Evolutionary conservation across 2,888 invertebrate genomes (phyloP).

Genomic region (Chromoteleia sp.): DNA sequence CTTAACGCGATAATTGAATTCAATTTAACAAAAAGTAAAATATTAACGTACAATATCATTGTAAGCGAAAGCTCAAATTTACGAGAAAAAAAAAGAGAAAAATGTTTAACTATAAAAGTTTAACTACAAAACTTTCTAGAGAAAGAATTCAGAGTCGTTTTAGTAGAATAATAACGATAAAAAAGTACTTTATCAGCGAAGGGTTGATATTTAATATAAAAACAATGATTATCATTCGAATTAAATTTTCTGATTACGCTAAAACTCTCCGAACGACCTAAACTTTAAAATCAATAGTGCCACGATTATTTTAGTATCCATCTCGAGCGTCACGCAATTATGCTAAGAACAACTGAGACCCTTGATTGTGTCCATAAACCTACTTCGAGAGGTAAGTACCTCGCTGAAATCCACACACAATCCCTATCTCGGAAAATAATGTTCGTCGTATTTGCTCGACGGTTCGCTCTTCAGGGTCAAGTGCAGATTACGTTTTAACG

Average conservation of each 20-base stretch:
- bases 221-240: constrained; percentile 8
- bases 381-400: constrained; percentile 39
- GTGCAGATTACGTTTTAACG: constrained; percentile 69
- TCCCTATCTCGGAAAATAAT: constrained; percentile 36
- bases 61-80: too few relatives aligned
- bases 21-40: background rate
- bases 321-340: constrained; percentile 46
- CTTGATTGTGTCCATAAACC: constrained; percentile 49
- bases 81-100: too few relatives aligned
- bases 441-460: constrained; percentile 50
- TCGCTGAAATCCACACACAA: constrained; percentile 47
- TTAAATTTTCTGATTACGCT: constrained; percentile 36
- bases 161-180: constrained; percentile 1
- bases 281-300: constrained; percentile 45
- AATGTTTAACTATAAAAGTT: too few relatives aligned
- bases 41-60: background rate
- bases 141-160: too few relatives aligned
- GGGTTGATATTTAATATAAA: constrained; percentile 5
- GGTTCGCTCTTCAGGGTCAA: constrained; percentile 64
- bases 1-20: background rate
- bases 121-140: too few relatives aligned
- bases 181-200: too few relatives aligned
- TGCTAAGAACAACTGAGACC: constrained; percentile 46
- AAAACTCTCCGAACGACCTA: constrained; percentile 3
- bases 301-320: constrained; percentile 45